Percentiles rank a stretch among this genome's conserved stretches.
Evolutionary conservation across 2,113 vertebrate species (phyloP).

Genomic region (Piaya cayana): DNA sequence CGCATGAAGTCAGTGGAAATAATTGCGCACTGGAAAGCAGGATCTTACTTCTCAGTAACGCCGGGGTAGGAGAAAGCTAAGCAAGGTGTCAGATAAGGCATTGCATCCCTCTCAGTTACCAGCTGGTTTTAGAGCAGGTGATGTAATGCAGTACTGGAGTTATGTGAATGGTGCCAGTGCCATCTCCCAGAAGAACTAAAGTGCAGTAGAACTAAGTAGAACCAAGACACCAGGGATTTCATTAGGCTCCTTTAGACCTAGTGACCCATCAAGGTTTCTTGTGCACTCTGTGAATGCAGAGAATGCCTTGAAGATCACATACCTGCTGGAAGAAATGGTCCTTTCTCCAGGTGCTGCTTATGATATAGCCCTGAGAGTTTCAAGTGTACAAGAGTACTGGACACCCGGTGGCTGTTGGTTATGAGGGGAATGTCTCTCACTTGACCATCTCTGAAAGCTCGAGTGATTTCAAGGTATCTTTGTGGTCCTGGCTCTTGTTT

Average conservation of each 20-base stretch:
- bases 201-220: not conserved
- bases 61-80: not conserved
- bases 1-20: not conserved
- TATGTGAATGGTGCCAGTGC: not conserved
- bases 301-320: not conserved
- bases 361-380: not conserved
- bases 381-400: not conserved
- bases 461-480: not conserved
- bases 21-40: not conserved
- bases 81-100: not conserved
- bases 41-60: not conserved
- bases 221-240: not conserved
- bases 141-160: not conserved
- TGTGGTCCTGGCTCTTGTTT: not conserved
- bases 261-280: not conserved
- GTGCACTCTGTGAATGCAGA: not conserved
- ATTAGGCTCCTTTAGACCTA: not conserved
- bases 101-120: not conserved
- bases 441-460: not conserved
- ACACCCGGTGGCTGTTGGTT: not conserved
- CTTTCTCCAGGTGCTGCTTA: not conserved
- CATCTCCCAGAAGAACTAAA: not conserved
- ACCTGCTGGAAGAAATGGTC: not conserved
- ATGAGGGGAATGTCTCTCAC: not conserved
- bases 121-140: too few relatives aligned